Evolutionary conservation across 2,888 invertebrate genomes (phyloP).

Genomic region (Polyommatus iphigenia): DNA sequence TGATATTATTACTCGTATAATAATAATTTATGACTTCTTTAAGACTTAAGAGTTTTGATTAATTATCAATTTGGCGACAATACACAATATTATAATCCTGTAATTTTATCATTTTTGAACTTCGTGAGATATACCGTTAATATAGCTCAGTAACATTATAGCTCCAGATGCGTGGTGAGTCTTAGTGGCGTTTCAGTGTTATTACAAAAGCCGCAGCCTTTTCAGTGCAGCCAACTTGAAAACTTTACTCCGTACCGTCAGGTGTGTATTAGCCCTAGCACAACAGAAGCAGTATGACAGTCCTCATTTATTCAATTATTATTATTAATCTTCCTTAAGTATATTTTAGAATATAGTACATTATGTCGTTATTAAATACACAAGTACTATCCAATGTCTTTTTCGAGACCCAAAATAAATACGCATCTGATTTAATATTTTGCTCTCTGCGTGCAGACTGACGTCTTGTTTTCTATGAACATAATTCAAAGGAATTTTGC

Average conservation of each 20-base stretch:
- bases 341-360: not conserved
- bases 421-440: too few relatives aligned
- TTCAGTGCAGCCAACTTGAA: constrained; percentile 35
- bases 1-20: too few relatives aligned
- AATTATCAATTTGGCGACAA: too few relatives aligned
- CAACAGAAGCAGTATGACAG: not conserved
- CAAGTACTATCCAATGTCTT: too few relatives aligned
- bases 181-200: constrained; percentile 33
- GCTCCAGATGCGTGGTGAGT: not conserved
- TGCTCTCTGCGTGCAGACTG: too few relatives aligned
- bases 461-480: not conserved
- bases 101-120: too few relatives aligned
- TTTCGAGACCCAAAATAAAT: too few relatives aligned
- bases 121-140: not conserved
- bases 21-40: too few relatives aligned
- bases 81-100: too few relatives aligned
- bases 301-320: not conserved
- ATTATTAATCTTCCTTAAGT: not conserved
- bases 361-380: too few relatives aligned
- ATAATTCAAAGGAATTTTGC: not conserved
- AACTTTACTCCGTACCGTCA: constrained; percentile 29
- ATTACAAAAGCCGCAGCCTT: constrained; percentile 38
- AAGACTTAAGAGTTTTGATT: too few relatives aligned
- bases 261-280: not conserved
- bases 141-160: not conserved